These are phyloP conservation scores for Cyrtonyx montezumae DNA, from an alignment of 2,113 vertebrate species.

Conservation along the genomic window DNA sequence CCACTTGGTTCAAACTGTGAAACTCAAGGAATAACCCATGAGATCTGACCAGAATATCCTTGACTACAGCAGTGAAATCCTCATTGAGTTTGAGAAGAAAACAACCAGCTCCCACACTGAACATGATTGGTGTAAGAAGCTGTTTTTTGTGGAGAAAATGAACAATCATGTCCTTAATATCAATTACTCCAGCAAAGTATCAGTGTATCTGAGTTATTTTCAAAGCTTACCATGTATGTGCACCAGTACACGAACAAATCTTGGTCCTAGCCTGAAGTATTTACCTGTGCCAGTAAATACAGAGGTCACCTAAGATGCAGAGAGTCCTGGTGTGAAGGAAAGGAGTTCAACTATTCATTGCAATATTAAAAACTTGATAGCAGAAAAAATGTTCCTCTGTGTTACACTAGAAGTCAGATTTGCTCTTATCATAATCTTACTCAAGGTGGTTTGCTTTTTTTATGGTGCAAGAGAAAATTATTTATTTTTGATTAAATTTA, in stretches of 20 bases:
- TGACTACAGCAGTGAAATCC: background rate
- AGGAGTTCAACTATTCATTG: background rate
- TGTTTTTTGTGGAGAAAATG: background rate
- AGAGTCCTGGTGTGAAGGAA: background rate
- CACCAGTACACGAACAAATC: background rate
- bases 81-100: background rate
- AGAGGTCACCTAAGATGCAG: conserved; percentile 23
- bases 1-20: background rate
- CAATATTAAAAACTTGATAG: conserved; percentile 35
- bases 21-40: background rate
- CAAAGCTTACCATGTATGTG: background rate
- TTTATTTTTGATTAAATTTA: conserved; percentile 64
- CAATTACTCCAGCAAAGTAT: background rate
- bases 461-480: conserved; percentile 17
- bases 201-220: background rate
- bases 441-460: conserved; percentile 31
- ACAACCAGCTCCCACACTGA: background rate
- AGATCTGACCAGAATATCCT: background rate
- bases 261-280: background rate
- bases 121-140: background rate
- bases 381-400: conserved; percentile 31
- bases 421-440: conserved; percentile 26
- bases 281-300: background rate
- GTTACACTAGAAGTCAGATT: conserved; percentile 40
- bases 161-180: background rate